phyloP scores from a whole-genome alignment of 30 jellyfish, hydroid and myxozoan species.

The Hydractinia echinata region DNA sequence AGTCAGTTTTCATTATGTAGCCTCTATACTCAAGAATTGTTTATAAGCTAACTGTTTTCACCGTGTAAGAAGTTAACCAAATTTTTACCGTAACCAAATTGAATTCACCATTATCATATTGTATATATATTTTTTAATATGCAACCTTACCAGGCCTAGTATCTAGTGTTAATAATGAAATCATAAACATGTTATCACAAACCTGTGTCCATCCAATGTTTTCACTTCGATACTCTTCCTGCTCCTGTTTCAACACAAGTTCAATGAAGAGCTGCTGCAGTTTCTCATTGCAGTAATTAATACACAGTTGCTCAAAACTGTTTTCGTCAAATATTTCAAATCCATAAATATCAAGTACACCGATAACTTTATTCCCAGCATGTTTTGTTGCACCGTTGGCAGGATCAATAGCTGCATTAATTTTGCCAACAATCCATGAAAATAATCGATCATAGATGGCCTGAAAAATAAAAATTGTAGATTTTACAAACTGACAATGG shows the following conservation, averaged over 20 bases:
- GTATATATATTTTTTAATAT: too few species aligned
- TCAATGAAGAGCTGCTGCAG: conserved; percentile 88
- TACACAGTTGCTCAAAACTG: conserved; percentile 87
- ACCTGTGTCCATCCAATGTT: conserved; percentile 93
- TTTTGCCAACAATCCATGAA: conserved; percentile 85
- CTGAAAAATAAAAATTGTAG: conserved; percentile 3
- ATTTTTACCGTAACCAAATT: too few species aligned
- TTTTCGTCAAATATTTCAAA: conserved; percentile 83
- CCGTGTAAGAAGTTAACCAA: too few species aligned
- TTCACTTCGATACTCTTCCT: conserved; percentile 81
- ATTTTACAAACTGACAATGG: too few species aligned
- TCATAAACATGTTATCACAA: background rate
- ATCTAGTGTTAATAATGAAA: background rate
- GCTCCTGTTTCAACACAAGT: conserved; percentile 83
- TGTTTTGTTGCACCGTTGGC: conserved; percentile 31
- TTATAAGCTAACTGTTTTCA: too few species aligned
- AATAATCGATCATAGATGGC: conserved; percentile 85
- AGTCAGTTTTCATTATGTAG: too few species aligned
- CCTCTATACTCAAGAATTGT: too few species aligned
- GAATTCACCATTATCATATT: too few species aligned
- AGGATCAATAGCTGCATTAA: conserved; percentile 76
- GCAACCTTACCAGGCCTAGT: too few species aligned
- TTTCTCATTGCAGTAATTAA: conserved; percentile 87
- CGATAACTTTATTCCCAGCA: conserved; percentile 71
- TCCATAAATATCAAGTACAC: conserved; percentile 87